Evolutionary conservation across 2,113 vertebrate genomes (phyloP).

Genomic region (Fulica atra): DNA sequence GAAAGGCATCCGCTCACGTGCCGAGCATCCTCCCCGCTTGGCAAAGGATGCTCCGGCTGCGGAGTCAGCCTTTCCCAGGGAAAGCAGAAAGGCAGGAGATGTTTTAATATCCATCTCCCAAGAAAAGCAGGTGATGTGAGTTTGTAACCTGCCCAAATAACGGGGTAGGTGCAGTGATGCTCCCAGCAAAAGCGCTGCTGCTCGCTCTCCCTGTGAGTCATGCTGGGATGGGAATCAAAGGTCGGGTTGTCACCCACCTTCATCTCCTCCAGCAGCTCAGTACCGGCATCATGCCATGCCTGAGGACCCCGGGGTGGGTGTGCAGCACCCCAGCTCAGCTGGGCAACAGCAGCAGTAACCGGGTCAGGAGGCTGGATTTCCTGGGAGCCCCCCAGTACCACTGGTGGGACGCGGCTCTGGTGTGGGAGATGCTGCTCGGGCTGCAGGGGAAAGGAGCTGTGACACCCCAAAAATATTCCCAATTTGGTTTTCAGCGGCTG

Average conservation of each 20-base stretch:
- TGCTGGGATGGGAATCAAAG: not conserved
- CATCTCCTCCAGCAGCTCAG: rapidly evolving
- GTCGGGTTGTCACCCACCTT: rapidly evolving
- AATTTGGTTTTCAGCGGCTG: not conserved
- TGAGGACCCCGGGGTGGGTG: not conserved
- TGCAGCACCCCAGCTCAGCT: not conserved
- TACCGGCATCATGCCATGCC: not conserved
- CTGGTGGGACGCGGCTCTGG: not conserved
- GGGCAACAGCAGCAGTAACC: too few species aligned
- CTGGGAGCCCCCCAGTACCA: not conserved
- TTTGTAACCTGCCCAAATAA: not conserved
- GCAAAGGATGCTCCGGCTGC: not conserved
- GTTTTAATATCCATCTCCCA: not conserved
- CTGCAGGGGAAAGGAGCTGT: not conserved
- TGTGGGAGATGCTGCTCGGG: rapidly evolving
- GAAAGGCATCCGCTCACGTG: not conserved
- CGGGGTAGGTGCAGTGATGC: not conserved
- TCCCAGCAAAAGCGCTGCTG: not conserved
- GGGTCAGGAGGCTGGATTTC: not conserved
- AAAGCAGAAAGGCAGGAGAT: not conserved
- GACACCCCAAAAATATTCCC: not conserved
- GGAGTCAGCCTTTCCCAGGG: not conserved
- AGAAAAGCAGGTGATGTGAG: not conserved
- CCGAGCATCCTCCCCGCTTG: rapidly evolving
- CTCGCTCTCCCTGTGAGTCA: not conserved